Conservation (phyloP, 2,113 vertebrate species). For the Bettongia penicillata region DNA sequence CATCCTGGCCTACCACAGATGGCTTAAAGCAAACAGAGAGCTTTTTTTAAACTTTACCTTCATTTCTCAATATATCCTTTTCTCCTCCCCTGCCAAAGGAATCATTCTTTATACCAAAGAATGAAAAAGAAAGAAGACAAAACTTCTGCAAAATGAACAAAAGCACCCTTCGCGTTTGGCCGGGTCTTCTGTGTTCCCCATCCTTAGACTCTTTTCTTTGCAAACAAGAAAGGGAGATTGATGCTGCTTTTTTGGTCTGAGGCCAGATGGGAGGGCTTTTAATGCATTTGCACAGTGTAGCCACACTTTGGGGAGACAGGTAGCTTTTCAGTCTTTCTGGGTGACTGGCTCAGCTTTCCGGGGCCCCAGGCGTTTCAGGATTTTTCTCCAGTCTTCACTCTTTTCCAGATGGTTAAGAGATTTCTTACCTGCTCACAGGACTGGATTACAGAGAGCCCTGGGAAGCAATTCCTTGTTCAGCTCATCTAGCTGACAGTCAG, state of each 20-base stretch:
- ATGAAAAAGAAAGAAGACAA: neutral
- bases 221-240: neutral
- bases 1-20: neutral
- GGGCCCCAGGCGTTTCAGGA: neutral
- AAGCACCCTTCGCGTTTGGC: neutral
- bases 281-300: neutral
- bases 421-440: neutral
- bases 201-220: neutral
- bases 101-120: neutral
- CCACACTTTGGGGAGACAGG: neutral
- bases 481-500: constrained; percentile 26
- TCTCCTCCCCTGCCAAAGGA: neutral
- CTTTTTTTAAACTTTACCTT: neutral
- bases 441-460: constrained; percentile 6
- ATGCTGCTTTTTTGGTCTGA: neutral
- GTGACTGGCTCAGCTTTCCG: neutral
- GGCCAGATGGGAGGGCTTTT: neutral
- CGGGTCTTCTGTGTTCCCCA: neutral
- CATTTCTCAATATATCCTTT: neutral
- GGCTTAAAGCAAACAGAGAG: neutral
- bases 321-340: neutral
- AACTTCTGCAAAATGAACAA: neutral
- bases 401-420: constrained; percentile 36
- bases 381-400: neutral
- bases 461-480: neutral